These are phyloP conservation scores for Aplodontia rufa DNA, from an alignment of 2,113 vertebrate genomes.

Conservation along the genomic window DNA sequence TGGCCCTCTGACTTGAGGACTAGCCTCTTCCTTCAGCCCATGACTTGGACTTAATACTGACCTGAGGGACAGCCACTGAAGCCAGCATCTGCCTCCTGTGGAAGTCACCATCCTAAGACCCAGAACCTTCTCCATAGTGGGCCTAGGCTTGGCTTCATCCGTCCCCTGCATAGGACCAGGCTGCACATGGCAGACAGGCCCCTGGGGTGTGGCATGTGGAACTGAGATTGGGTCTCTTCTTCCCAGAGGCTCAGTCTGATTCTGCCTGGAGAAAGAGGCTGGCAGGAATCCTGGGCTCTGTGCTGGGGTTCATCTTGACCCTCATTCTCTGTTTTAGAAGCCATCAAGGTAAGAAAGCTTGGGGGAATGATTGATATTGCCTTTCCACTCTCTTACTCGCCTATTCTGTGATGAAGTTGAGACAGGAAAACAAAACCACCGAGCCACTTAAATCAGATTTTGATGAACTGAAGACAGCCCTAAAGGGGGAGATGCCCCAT, in stretches of 20 bases:
- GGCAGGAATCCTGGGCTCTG: background rate
- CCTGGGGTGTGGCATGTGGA: too few species aligned
- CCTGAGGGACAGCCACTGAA: background rate
- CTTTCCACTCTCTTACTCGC: background rate
- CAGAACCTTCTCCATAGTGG: background rate
- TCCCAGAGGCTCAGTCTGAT: constrained; percentile 37
- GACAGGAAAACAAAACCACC: background rate
- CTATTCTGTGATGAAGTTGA: background rate
- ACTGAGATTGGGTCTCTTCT: background rate
- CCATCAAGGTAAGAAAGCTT: background rate
- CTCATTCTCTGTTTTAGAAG: background rate
- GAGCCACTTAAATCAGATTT: background rate
- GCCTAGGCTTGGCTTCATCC: background rate
- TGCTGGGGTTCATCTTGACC: background rate
- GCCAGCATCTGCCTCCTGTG: background rate
- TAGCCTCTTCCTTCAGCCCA: background rate
- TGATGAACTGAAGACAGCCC: background rate
- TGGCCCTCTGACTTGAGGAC: background rate
- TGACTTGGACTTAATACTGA: background rate
- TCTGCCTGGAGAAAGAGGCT: constrained; percentile 1
- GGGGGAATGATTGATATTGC: background rate
- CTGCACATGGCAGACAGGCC: background rate
- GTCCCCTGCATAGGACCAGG: background rate
- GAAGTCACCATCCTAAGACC: background rate
- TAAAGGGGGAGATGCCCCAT: background rate